phyloP scores from a whole-genome alignment of 2,888 invertebrate genomes.

The Dryobotodes eremita region DNA sequence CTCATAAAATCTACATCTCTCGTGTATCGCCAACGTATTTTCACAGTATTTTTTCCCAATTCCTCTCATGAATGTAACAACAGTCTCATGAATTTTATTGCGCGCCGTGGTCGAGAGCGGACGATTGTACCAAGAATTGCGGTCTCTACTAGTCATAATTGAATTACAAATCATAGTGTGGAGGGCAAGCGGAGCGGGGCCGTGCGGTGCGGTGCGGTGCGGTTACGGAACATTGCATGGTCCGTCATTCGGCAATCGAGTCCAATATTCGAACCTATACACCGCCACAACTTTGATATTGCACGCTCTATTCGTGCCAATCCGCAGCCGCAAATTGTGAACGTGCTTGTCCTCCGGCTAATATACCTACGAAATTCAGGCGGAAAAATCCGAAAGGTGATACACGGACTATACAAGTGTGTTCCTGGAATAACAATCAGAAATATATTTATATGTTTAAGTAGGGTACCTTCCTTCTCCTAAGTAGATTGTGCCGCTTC shows the following conservation, averaged over 20 bases:
- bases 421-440: conserved; percentile 43
- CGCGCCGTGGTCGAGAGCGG: conserved; percentile 66
- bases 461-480: neutral
- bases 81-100: conserved; percentile 81
- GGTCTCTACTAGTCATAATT: conserved; percentile 75
- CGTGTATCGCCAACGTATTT: conserved; percentile 73
- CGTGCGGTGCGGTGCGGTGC: conserved; percentile 41
- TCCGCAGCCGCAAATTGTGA: conserved; percentile 80
- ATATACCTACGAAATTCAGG: conserved; percentile 71
- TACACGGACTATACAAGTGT: conserved; percentile 43
- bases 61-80: conserved; percentile 74
- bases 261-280: conserved; percentile 73
- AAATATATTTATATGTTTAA: conserved; percentile 22
- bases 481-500: conserved; percentile 35
- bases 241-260: conserved; percentile 71
- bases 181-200: conserved; percentile 26
- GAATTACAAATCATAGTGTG: conserved; percentile 77
- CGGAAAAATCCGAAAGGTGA: conserved; percentile 55
- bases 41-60: conserved; percentile 75
- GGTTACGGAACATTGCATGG: conserved; percentile 64
- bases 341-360: conserved; percentile 77
- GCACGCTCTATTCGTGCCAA: conserved; percentile 80
- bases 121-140: conserved; percentile 69
- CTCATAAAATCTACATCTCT: conserved; percentile 72
- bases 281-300: conserved; percentile 77